Evolutionary conservation across 2,888 invertebrate genomes (phyloP), one percentile per base, ranked within the genome.

Genomic region (Eilema sororculum): DNA sequence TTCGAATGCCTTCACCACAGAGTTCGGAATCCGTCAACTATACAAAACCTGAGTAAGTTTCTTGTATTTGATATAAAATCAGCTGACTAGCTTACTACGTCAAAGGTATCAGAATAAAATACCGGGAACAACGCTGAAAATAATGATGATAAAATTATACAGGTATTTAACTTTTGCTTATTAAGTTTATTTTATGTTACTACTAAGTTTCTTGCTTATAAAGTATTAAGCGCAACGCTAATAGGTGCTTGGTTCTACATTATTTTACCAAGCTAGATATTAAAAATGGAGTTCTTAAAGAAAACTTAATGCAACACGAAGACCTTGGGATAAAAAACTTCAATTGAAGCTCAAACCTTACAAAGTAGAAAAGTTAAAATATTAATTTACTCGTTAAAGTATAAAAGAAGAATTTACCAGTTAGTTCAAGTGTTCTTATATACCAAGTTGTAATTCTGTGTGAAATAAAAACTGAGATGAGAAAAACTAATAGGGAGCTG

Each of bases 361-460:
- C 64, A 67, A 67, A 71, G 69, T 41, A 25, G 65, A 66, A 66
- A 69, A 66, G 65, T 69, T 69, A 66, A 62, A 58, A 28, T 60
- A 61, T 61, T 65, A 30, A 69, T 65, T 59, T 60, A 56, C 56
- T 65, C 25, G 28, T 69, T 37, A 37, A 69, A 65, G 41, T 56
- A 16, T 46, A 59, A 22, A 30, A 59, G 41, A 64, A 37, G 5
- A n/a, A 52, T 60, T 1, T 22, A 28, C 52, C n/a, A 56, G n/a
- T 65, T 65, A 22, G 13, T 22, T 65, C 30, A 30, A 52, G 22
- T 22, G 5, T 28, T 30, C 6, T 65, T 13, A n/a, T 16, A 52
- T 28, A 28, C 3, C 12, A 63, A 63, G 64, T 64, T 52, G 8
- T 52, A 52, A 16, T 41, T 25, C 41, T 62, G 9, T 2, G 20